Evolutionary conservation across 2,888 invertebrate species (phyloP), one percentile per base, ranked within the genome.

Genomic region (Drosophila koepferae): DNA sequence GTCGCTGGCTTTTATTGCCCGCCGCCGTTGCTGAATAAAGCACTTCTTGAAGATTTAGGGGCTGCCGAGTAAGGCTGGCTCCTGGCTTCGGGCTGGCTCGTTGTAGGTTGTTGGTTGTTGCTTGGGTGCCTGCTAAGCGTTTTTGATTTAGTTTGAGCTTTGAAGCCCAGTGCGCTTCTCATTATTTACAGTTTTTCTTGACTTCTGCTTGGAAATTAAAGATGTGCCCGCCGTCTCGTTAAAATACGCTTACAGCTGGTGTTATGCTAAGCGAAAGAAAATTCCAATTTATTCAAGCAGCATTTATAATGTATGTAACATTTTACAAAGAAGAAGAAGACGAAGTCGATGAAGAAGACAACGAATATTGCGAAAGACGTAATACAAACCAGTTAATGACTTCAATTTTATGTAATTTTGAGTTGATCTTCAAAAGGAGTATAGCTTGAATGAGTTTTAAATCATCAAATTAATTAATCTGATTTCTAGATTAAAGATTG

Each of bases 121-220:
- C 20, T 4, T 12, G 38, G 48, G 9, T 14, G 48, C 14, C 34
- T 43, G 60, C 63, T 75, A 77, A 75, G 77, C 79, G 68, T 85
- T 80, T 82, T 82, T 86, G 90, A 90, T 90, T 86, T 88, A 90
- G 83, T 87, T 89, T 89, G 79, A 59, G 64, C 72, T 74, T 83
- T 76, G 76, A 63, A 90, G 83, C 80, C 80, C 65, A 72, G 53
- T 20, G 20, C 60, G 41, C 56, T 53, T 20, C 46, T 63, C 71
- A 83, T 83, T 88, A 82, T 71, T 80, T 80, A 76, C 81, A 55
- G 46, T 56, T 62, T 59, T 46, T 31, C 23, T 34, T 16, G 46
- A 51, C 59, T 77, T 44, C n/a, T 38, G 38, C 23, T 23, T 49
- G 54, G 34, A 59, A 63, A 63, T 72, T 65, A 65, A 74, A 75